Evolutionary conservation across 2,888 invertebrate species (phyloP).

Genomic region (Cepaea hortensis): DNA sequence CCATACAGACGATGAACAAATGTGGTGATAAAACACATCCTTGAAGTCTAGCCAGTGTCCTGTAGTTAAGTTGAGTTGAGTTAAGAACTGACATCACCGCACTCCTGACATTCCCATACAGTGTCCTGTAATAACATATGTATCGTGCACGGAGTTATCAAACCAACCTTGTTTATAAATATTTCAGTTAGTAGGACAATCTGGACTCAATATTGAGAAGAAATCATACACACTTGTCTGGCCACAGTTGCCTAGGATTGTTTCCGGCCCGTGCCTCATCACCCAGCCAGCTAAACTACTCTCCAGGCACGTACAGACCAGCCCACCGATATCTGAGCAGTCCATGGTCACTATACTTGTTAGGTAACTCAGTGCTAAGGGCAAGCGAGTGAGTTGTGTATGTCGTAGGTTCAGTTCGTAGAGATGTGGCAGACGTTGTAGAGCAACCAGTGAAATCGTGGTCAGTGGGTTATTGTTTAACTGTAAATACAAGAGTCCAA

Average conservation of each 20-base stretch:
- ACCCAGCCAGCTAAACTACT: neutral
- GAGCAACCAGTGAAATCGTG: neutral
- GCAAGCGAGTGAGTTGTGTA: neutral
- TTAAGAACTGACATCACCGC: no score
- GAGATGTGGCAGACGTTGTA: neutral
- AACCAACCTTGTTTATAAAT: no score
- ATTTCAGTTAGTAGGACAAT: neutral
- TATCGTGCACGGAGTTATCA: no score
- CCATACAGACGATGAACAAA: no score
- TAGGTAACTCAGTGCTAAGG: neutral
- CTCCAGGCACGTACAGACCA: neutral
- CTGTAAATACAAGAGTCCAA: neutral
- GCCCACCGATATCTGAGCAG: neutral
- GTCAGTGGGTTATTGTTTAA: conserved; percentile 1
- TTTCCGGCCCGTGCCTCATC: no score
- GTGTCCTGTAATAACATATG: no score
- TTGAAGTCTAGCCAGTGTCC: no score
- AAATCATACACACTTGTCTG: neutral
- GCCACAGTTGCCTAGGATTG: neutral
- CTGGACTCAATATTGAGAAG: neutral
- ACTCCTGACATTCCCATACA: no score
- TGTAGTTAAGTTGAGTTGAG: no score
- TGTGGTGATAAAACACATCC: no score
- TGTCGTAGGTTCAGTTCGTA: neutral
- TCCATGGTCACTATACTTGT: neutral